Percentiles rank a stretch among this genome's conserved stretches.
Conservation (phyloP, 2,797 vertebrate genomes). For the Setipinna tenuifilis region DNA sequence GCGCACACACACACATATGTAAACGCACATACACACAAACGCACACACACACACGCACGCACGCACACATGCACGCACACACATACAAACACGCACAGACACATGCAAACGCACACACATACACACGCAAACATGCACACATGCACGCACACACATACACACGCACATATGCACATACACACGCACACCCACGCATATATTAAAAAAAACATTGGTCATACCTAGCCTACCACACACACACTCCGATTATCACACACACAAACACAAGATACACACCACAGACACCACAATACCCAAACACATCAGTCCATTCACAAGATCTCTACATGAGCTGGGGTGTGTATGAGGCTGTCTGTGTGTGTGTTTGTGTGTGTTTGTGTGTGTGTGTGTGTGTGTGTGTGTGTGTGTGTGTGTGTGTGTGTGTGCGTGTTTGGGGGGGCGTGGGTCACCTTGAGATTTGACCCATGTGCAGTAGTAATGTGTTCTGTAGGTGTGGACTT, state of each 20-base stretch:
- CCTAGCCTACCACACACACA: background rate
- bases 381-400: background rate
- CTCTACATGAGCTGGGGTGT: background rate
- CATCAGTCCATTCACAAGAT: background rate
- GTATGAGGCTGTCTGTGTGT: background rate
- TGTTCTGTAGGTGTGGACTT: constrained; percentile 33
- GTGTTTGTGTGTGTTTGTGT: constrained; percentile 3
- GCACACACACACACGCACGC: constrained; percentile 15
- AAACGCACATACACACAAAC: background rate
- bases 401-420: background rate
- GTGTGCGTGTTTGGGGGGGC: background rate
- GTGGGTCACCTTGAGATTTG: background rate
- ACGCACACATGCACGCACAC: background rate
- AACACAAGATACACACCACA: background rate
- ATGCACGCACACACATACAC: background rate
- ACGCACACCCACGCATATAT: background rate
- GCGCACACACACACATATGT: background rate
- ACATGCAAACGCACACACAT: background rate
- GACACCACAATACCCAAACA: background rate
- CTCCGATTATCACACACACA: background rate
- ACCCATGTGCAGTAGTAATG: constrained; percentile 21
- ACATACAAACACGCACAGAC: background rate
- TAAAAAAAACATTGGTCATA: no score
- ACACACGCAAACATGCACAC: background rate
- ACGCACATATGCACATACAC: background rate